Evolutionary conservation across 2,888 invertebrate genomes (phyloP).

Genomic region (Digitonthophagus gazella): DNA sequence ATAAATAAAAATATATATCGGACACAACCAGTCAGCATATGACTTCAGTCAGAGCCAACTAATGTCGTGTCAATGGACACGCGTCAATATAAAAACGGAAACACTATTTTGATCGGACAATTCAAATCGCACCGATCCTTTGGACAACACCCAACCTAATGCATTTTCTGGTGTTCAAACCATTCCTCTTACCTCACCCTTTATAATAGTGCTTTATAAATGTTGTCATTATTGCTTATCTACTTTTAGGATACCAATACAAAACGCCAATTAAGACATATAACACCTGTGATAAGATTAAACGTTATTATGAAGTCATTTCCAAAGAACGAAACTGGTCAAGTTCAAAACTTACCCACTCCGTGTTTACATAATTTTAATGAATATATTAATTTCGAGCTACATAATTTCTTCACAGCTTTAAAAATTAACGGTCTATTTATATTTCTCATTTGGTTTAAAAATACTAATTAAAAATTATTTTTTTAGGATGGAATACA

Average conservation of each 20-base stretch:
- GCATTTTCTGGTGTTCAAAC: too few species aligned
- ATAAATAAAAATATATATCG: too few species aligned
- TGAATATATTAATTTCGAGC: slow-evolving; percentile 43
- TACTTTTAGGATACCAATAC: slow-evolving; percentile 40
- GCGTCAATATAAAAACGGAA: too few species aligned
- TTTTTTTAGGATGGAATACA: slow-evolving; percentile 46
- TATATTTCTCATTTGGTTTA: neutral
- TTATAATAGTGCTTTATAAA: too few species aligned
- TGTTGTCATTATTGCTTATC: slow-evolving; percentile 1
- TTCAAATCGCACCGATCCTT: too few species aligned
- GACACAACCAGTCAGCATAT: too few species aligned
- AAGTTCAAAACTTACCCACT: slow-evolving; percentile 37
- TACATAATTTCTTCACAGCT: slow-evolving; percentile 46
- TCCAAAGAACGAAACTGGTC: slow-evolving; percentile 32
- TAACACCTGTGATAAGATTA: slow-evolving; percentile 44
- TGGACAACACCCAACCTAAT: too few species aligned
- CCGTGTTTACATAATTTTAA: slow-evolving; percentile 40
- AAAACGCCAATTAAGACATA: slow-evolving; percentile 45
- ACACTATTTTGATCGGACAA: too few species aligned
- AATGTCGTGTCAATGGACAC: too few species aligned
- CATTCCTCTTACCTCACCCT: too few species aligned
- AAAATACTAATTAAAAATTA: slow-evolving; percentile 10
- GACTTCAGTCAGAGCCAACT: too few species aligned
- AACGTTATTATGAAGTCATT: slow-evolving; percentile 42
- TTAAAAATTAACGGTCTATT: slow-evolving; percentile 44